Evolutionary conservation across 2,888 invertebrate species (phyloP).

Genomic region (Gymnoscelis rufifasciata): DNA sequence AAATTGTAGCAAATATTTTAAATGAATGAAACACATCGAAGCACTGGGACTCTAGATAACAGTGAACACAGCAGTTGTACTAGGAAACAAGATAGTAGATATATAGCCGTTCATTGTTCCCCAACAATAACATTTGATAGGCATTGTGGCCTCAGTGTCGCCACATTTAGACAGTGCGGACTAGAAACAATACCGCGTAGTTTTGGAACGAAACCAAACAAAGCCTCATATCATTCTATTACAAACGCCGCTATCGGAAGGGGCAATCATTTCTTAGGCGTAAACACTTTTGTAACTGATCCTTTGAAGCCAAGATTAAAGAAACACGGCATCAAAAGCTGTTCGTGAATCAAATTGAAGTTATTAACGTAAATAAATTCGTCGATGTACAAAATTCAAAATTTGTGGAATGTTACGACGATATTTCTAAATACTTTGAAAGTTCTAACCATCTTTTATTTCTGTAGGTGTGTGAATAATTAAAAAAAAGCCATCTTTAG

Average conservation of each 20-base stretch:
- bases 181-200: conserved; percentile 12
- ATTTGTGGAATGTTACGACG: no score
- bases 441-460: no score
- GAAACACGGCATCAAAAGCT: conserved; percentile 5
- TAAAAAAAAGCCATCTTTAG: no score
- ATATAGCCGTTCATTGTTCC: conserved; percentile 37
- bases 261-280: background rate
- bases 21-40: conserved; percentile 1
- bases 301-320: conserved; percentile 6
- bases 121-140: conserved; percentile 46
- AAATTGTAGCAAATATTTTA: background rate
- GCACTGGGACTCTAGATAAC: conserved; percentile 10
- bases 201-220: conserved; percentile 1
- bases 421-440: no score
- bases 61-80: conserved; percentile 11
- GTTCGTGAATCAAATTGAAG: conserved; percentile 9
- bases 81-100: conserved; percentile 20
- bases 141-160: conserved; percentile 35
- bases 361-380: conserved; percentile 3
- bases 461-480: no score
- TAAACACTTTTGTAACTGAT: conserved; percentile 1
- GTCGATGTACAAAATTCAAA: no score
- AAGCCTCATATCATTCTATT: background rate
- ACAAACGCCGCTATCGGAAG: background rate
- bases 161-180: conserved; percentile 10